Base-by-base conservation (phyloP, 92 coral and sea anemone genomes). In the Heliopora coerulea region DNA sequence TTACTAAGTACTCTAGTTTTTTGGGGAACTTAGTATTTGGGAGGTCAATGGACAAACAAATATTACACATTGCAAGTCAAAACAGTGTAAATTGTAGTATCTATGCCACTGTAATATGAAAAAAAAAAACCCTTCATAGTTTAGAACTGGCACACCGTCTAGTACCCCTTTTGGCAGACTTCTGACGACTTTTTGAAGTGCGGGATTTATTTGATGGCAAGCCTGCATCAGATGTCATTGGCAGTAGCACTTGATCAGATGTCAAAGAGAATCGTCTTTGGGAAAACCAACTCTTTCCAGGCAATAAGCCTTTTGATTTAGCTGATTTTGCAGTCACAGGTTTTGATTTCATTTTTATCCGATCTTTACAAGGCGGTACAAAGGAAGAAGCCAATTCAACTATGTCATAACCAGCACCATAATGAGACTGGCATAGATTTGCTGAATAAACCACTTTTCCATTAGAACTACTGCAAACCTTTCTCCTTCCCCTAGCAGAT, bases 261-360 rank as follows among this genome's bases (percentile, higher is more conserved):
- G 97, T 89, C 25, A 93, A 72, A 4, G 98, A 93, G 57, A 90
- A 79, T 23, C 89, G 82, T 28, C 96, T 80, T 58, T 93, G 98
- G 0, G 98, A 93, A 48, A 56, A 78, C 78, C 68, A 80, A 49
- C 91, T 90, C 74, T 93, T 93, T 1, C 98, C 95, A 18, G 98
- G 88, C 50, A 86, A 75, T 39, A 84, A 54, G 15, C 96, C 96
- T 49, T 85, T 93, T n/a, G 77, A 70, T 32, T 50, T 68, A 1
- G 75, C 75, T 11, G 75, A 68, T 50, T 70, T 70, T 30, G 77
- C 77, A 26, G 77, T 70, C 18, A 70, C 63, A 0, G 77, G 77
- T 11, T 63, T 30, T 12, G 31, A 26, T 21, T 52, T 70, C 0
- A 28, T 0, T 18, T 70, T 70, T 35, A 70, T 70, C 6, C 77